phyloP scores from a whole-genome alignment of 1,140 invertebrate genomes.

The Mamestra configurata region DNA sequence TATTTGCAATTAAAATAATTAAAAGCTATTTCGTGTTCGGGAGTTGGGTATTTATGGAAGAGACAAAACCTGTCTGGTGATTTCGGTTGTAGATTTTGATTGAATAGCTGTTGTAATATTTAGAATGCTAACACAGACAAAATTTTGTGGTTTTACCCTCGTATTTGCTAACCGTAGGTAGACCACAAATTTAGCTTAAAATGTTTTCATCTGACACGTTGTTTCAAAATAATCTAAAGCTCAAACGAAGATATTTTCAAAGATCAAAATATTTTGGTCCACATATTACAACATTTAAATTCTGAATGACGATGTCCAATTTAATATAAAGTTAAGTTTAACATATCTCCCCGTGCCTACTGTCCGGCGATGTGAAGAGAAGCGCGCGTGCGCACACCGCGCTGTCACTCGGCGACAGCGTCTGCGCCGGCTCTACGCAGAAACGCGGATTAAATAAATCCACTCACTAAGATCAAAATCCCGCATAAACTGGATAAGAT shows the following conservation, averaged over 20 bases:
- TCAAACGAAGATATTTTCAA: conserved; percentile 18
- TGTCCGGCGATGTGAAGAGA: conserved; percentile 64
- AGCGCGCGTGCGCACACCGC: conserved; percentile 67
- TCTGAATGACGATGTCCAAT: conserved; percentile 40
- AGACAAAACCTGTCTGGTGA: background rate
- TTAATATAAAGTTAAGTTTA: conserved; percentile 57
- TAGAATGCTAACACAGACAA: background rate
- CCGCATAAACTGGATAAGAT: conserved; percentile 73
- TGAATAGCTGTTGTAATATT: background rate
- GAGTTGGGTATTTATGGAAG: background rate
- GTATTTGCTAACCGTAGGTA: no score
- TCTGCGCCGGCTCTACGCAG: conserved; percentile 58
- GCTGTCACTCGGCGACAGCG: conserved; percentile 69
- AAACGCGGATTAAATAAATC: conserved; percentile 82
- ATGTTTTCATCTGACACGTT: background rate
- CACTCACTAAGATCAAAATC: conserved; percentile 81
- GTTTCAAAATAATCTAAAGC: background rate
- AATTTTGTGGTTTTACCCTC: background rate
- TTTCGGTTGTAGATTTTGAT: background rate
- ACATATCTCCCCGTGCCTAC: conserved; percentile 59
- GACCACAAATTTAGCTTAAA: no score
- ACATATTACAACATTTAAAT: conserved; percentile 36
- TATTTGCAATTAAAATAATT: conserved; percentile 49
- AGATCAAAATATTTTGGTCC: conserved; percentile 29
- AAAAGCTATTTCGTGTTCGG: conserved; percentile 11